phyloP scores from a whole-genome alignment of 2,888 invertebrate species.

The Mylabris sibirica region DNA sequence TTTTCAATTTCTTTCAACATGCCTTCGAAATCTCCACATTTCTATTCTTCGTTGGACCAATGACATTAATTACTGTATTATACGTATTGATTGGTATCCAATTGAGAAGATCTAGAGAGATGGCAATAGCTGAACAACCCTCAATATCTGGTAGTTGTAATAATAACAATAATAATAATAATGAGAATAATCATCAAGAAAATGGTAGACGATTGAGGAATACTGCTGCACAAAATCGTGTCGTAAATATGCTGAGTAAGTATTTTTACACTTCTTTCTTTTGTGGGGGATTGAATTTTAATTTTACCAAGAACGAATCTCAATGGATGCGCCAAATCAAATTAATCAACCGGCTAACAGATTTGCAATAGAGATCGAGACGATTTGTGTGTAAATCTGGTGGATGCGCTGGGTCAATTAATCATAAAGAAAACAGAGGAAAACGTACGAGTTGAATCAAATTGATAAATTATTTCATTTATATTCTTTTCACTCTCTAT shows the following conservation, averaged over 20 bases:
- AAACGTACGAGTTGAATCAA: too few relatives aligned
- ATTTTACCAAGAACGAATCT: too few relatives aligned
- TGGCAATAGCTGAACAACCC: constrained; percentile 47
- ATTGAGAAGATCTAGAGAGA: constrained; percentile 69
- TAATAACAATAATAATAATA: constrained; percentile 11
- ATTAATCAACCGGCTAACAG: too few relatives aligned
- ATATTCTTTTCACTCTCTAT: too few relatives aligned
- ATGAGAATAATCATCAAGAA: constrained; percentile 28
- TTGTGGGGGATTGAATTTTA: neutral
- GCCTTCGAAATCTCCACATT: constrained; percentile 82
- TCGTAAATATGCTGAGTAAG: constrained; percentile 85
- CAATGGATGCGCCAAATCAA: too few relatives aligned
- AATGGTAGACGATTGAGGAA: constrained; percentile 42
- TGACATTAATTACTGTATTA: constrained; percentile 84
- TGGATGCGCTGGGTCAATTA: too few relatives aligned
- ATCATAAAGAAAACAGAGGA: too few relatives aligned
- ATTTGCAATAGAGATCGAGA: too few relatives aligned
- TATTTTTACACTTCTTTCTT: constrained; percentile 36
- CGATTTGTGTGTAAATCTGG: too few relatives aligned
- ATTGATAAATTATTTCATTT: too few relatives aligned
- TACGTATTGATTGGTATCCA: constrained; percentile 80
- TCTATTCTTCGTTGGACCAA: constrained; percentile 85
- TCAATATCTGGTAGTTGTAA: constrained; percentile 53
- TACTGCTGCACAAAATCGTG: constrained; percentile 63
- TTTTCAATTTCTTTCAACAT: constrained; percentile 67